These are phyloP conservation scores for Andrena fulva DNA, from an alignment of 2,888 invertebrate species.

Conservation along the genomic window DNA sequence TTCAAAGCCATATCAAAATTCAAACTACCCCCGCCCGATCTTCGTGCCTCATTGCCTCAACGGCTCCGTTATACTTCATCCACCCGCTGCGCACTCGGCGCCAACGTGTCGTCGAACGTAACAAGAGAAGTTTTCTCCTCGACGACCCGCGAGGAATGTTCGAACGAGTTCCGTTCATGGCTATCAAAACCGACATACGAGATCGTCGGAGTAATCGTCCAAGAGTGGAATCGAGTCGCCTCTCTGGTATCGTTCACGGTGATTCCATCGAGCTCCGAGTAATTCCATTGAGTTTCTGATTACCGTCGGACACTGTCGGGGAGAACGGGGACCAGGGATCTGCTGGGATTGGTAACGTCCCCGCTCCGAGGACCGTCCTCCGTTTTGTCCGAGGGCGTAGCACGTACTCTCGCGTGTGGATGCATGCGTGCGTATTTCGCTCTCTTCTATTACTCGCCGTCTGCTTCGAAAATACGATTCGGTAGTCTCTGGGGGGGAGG, in stretches of 20 bases:
- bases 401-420: constrained; percentile 4
- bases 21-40: neutral
- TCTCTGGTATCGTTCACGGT: constrained; percentile 1
- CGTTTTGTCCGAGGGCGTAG: neutral
- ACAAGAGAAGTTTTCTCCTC: neutral
- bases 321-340: neutral
- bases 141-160: neutral
- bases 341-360: constrained; percentile 1
- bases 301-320: neutral
- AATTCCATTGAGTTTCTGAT: constrained; percentile 23
- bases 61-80: too few species aligned
- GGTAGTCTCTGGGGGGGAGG: constrained; percentile 42
- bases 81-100: too few species aligned
- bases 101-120: neutral
- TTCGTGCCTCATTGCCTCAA: neutral
- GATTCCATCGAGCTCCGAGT: neutral
- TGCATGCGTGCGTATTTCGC: constrained; percentile 28
- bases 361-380: neutral
- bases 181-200: constrained; percentile 1
- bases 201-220: constrained; percentile 3
- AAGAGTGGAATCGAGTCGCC: neutral
- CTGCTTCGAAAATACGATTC: constrained; percentile 67
- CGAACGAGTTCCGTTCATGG: neutral
- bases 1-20: constrained; percentile 4
- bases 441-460: constrained; percentile 56